Percentiles rank a stretch among this genome's conserved stretches.
phyloP scores from a whole-genome alignment of 2,888 invertebrate genomes.

The Oscheius sp. region DNA sequence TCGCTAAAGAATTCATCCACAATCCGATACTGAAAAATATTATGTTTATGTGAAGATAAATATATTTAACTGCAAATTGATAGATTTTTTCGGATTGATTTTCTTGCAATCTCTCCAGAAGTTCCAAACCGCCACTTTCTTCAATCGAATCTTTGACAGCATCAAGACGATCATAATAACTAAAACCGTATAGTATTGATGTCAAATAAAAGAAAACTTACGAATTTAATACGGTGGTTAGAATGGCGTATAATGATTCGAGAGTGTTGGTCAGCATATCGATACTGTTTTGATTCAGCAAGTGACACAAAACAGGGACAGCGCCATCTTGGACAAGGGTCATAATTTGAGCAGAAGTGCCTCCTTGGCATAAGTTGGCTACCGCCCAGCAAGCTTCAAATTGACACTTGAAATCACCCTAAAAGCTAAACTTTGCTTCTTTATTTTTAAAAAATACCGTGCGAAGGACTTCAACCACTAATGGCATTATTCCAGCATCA shows the following conservation, averaged over 20 bases:
- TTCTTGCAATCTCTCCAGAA: slow-evolving; percentile 76
- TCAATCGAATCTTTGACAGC: slow-evolving; percentile 86
- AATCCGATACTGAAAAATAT: slow-evolving; percentile 72
- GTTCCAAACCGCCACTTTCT: slow-evolving; percentile 82
- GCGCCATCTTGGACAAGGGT: slow-evolving; percentile 50
- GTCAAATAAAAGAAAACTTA: slow-evolving; percentile 7
- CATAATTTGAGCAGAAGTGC: slow-evolving; percentile 56
- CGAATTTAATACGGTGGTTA: slow-evolving; percentile 47
- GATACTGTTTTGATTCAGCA: slow-evolving; percentile 55
- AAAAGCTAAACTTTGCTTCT: not conserved
- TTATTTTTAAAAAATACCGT: slow-evolving; percentile 28
- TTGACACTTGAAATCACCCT: slow-evolving; percentile 76
- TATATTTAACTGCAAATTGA: not conserved
- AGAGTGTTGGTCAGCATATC: slow-evolving; percentile 64
- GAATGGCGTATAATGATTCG: slow-evolving; percentile 52
- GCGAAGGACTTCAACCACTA: slow-evolving; percentile 81
- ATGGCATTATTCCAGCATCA: slow-evolving; percentile 81
- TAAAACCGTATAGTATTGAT: slow-evolving; percentile 21
- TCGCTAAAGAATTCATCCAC: slow-evolving; percentile 76
- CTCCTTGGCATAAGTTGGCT: slow-evolving; percentile 78
- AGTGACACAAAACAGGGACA: slow-evolving; percentile 53
- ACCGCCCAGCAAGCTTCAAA: slow-evolving; percentile 98
- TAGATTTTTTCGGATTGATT: slow-evolving; percentile 76
- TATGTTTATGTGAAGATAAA: not conserved
- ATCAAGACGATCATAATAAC: slow-evolving; percentile 76